Evolutionary conservation across 2,888 invertebrate genomes (phyloP).

Genomic region (Trypoxylon attenuatum): DNA sequence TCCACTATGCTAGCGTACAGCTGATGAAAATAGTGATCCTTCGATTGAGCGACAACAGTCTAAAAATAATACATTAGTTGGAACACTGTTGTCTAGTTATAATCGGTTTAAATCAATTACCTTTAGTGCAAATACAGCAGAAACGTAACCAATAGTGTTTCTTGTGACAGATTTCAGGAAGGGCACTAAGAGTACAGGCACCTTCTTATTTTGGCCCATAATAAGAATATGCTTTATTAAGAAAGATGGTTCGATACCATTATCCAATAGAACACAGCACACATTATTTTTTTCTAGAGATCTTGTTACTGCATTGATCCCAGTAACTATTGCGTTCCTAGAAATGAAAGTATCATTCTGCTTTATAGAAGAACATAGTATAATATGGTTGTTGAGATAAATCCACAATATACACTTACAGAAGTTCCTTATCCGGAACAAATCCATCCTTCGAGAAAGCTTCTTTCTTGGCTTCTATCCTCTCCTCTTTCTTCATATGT

Average conservation of each 20-base stretch:
- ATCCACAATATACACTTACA: constrained; percentile 34
- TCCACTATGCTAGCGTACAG: constrained; percentile 52
- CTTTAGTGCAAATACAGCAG: constrained; percentile 64
- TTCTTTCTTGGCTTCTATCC: constrained; percentile 47
- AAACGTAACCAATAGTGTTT: constrained; percentile 60
- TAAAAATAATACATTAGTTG: constrained; percentile 27
- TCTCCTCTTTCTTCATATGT: constrained; percentile 59
- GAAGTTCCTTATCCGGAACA: constrained; percentile 22
- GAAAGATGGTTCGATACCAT: constrained; percentile 61
- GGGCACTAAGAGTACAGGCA: constrained; percentile 65
- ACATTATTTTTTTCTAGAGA: constrained; percentile 64
- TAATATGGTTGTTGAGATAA: neutral
- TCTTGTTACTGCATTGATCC: constrained; percentile 67
- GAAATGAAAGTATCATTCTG: constrained; percentile 8
- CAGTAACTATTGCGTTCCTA: constrained; percentile 60
- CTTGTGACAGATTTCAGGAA: constrained; percentile 61
- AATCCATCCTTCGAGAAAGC: constrained; percentile 18
- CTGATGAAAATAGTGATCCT: constrained; percentile 51
- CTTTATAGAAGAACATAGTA: neutral
- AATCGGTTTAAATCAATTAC: no score
- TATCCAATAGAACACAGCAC: constrained; percentile 64
- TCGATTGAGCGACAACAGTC: constrained; percentile 41
- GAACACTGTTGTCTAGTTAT: neutral
- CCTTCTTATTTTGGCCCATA: constrained; percentile 64
- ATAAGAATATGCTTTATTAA: constrained; percentile 65